These are phyloP conservation scores for Cheilosia pagana DNA, from an alignment of 2,888 invertebrate genomes.

Conservation along the genomic window DNA sequence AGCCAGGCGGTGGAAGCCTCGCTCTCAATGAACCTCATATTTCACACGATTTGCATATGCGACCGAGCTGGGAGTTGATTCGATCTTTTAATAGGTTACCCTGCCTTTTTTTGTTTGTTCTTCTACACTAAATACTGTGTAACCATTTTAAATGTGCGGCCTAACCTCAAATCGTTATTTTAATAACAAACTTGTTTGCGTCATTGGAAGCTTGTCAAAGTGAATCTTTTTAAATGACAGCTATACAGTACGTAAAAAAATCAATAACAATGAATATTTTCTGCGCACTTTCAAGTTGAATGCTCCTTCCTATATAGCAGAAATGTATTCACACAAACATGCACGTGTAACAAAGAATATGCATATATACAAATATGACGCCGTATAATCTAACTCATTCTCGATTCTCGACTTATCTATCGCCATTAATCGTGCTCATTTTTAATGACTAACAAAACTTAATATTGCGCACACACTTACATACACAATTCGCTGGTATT, in stretches of 20 bases:
- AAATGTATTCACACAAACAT: not conserved
- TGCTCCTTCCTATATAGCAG: not conserved
- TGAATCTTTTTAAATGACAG: not conserved
- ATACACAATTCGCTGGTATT: not conserved
- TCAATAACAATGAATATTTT: not conserved
- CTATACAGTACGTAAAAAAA: not conserved
- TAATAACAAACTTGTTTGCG: not conserved
- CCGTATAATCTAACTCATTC: constrained; percentile 23
- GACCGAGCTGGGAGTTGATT: constrained; percentile 40
- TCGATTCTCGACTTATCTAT: constrained; percentile 47
- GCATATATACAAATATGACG: constrained; percentile 1
- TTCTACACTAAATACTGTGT: not conserved
- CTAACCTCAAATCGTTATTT: not conserved
- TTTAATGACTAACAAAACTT: constrained; percentile 32
- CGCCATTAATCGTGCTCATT: constrained; percentile 42
- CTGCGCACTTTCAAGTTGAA: not conserved
- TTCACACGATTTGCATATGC: constrained; percentile 71
- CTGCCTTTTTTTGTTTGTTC: constrained; percentile 18
- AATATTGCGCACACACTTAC: not conserved
- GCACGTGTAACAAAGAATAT: not conserved
- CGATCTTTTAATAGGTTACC: constrained; percentile 60
- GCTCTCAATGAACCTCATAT: constrained; percentile 67
- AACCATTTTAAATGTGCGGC: not conserved
- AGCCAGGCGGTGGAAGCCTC: constrained; percentile 56
- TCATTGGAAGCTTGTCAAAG: not conserved